Conservation (phyloP, 2,797 vertebrate genomes). For the Anguilla megastoma region DNA sequence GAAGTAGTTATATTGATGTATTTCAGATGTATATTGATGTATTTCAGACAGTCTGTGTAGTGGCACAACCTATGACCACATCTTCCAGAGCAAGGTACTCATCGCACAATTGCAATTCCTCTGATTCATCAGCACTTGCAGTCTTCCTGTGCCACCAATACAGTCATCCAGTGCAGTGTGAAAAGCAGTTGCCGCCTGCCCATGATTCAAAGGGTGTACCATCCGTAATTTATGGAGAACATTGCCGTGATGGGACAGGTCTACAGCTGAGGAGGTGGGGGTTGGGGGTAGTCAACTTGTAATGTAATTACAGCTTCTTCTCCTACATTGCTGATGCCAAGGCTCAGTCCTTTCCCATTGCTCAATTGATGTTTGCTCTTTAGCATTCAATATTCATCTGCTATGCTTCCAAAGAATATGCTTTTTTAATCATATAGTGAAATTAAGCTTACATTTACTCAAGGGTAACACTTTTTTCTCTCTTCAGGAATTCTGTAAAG, state of each 20-base stretch:
- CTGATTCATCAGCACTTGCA: too few relatives aligned
- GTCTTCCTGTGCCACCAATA: too few relatives aligned
- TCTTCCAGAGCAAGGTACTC: too few relatives aligned
- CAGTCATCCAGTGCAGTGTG: too few relatives aligned
- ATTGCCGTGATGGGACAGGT: too few relatives aligned
- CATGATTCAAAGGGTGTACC: too few relatives aligned
- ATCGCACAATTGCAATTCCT: too few relatives aligned
- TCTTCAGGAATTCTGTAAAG: not conserved
- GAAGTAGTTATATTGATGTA: not conserved
- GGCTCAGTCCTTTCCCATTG: not conserved
- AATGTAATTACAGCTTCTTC: too few relatives aligned
- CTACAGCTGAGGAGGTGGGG: too few relatives aligned
- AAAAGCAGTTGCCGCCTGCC: too few relatives aligned
- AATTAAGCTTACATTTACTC: not conserved
- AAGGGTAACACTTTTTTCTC: not conserved
- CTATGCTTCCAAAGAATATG: not conserved
- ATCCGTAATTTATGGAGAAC: too few relatives aligned
- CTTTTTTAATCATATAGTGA: not conserved
- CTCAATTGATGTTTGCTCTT: not conserved
- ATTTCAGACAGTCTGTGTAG: not conserved
- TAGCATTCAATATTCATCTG: not conserved
- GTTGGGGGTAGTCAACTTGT: not conserved
- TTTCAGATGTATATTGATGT: not conserved
- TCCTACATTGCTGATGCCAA: not conserved
- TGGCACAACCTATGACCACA: not conserved